Base-by-base conservation (phyloP, 2,113 vertebrate species). In the Pluvialis apricaria region DNA sequence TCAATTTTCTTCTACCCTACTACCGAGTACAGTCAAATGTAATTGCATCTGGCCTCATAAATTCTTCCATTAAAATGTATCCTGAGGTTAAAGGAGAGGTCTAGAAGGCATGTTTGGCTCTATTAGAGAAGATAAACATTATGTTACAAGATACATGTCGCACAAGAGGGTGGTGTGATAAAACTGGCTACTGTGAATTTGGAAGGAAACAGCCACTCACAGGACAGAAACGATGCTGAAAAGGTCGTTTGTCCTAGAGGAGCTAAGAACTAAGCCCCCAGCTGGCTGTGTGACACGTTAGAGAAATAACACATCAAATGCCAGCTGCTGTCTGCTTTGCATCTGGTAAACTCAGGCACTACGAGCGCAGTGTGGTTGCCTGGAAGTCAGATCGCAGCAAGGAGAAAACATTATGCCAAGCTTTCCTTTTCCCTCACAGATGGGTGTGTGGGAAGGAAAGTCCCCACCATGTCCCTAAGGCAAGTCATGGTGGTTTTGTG, bases 11-110 rank as follows among this genome's bases (percentile, higher is more conserved):
- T 55, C 79, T 79, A 58, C 64, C 49, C 86, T 72, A 51, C 76
- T 52, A 15, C 26, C 1, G 9, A 90, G 94, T 85, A 76, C 21
- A 51, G 84, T 89, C 71, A 92, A 92, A 96, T 55, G 72, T 93
- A 96, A 92, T 96, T 97, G 91, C 77, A 73, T 65, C 55, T 82
- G 45, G 42, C 62, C 51, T 93, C 68, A 76, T 72, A 89, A 85
- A 93, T 95, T 40, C 45, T 95, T 86, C 86, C 45, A 92, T 94
- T 97, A 95, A 91, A 96, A 90, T 57, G 28, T 72, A 42, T 85
- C 88, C 79, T n/a, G 62, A 90, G 92, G 82, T 83, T 91, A 71
- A 2, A 40, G 73, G 71, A 73, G 49, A 84, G 61, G 55, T 69
- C 85, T 80, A 69, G 79, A 60, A 89, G 70, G 77, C 42, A 61